Evolutionary conservation across 2,797 vertebrate species (phyloP).

Genomic region (Esox lucius): DNA sequence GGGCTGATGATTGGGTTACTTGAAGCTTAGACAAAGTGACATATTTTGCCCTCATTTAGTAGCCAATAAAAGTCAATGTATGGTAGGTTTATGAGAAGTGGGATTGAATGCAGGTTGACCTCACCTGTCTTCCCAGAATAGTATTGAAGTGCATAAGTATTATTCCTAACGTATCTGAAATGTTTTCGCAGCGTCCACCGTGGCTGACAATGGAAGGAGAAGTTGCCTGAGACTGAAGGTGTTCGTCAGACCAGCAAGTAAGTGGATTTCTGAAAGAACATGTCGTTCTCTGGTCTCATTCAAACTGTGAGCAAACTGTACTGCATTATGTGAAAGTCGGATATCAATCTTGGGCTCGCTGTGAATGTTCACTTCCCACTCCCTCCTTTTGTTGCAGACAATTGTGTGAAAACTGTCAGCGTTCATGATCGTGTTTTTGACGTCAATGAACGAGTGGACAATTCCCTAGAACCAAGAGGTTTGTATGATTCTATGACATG

Average conservation of each 20-base stretch:
- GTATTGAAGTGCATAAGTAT: neutral
- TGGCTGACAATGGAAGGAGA: conserved; percentile 86
- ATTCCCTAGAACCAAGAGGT: conserved; percentile 99
- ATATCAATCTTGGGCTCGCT: neutral
- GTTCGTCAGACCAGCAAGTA: conserved; percentile 95
- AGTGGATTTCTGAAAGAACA: conserved; percentile 63
- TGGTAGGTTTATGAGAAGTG: neutral
- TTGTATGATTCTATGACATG: conserved; percentile 77
- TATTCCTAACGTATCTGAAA: conserved; percentile 19
- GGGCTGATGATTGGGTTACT: neutral
- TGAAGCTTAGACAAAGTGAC: neutral
- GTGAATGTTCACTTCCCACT: neutral
- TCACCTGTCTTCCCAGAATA: neutral
- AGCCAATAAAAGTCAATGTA: neutral
- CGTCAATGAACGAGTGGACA: conserved; percentile 96
- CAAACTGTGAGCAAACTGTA: neutral
- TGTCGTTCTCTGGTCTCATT: neutral
- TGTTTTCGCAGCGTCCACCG: conserved; percentile 84
- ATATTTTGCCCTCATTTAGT: neutral
- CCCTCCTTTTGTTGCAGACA: conserved; percentile 81
- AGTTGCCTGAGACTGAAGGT: conserved; percentile 96
- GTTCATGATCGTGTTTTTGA: conserved; percentile 94
- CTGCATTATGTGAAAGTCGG: neutral
- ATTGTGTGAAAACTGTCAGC: conserved; percentile 95
- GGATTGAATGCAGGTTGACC: neutral